Evolutionary conservation across 2,888 invertebrate genomes (phyloP), one percentile per base, ranked within the genome.

Genomic region (Macrosoma leucophasiata): DNA sequence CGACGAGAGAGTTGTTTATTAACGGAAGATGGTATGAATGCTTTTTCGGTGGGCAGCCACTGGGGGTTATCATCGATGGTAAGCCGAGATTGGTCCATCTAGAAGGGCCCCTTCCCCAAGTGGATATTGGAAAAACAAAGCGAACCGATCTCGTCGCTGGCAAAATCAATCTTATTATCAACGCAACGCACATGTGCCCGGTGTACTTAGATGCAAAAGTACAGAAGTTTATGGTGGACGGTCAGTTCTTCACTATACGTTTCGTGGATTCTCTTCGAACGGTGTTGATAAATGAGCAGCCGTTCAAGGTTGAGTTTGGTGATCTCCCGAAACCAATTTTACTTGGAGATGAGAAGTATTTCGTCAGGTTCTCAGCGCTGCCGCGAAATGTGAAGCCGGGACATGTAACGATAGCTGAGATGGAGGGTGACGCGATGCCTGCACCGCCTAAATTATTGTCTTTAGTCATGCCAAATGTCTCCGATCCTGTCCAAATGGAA

Each of bases 81-180:
- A 89, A 91, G 41, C 87, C 90, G n/a, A 89, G 93, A 41, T 82
- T 88, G 24, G 87, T 98, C 1, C 91, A 93, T 55, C 79, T 99
- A 5, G 93, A 94, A 53, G 97, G 97, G 0, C 95, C 96, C 0
- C 90, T 96, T 3, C 98, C 98, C 0, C 95, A 95, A 74, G 97
- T 98, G 0, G 93, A 94, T 65, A 95, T 98, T 39, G 94, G 96
- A 0, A 89, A 89, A 18, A 78, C 73, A 1, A 89, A 91, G 50
- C 86, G 95, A 14, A 90, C 89, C 8, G 96, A 97, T 67, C 79
- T 97, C 24, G 92, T 94, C 1, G 90, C 91, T 1, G 95, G 94
- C 0, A 93, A 93, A 76, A 92, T 95, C 36, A 92, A 91, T 63
- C 84, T 95, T 38, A 92, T 95, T 32, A 89, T 95, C 3, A 91